Evolutionary conservation across 2,797 vertebrate species (phyloP).

Genomic region (Phoeniculus purpureus): DNA sequence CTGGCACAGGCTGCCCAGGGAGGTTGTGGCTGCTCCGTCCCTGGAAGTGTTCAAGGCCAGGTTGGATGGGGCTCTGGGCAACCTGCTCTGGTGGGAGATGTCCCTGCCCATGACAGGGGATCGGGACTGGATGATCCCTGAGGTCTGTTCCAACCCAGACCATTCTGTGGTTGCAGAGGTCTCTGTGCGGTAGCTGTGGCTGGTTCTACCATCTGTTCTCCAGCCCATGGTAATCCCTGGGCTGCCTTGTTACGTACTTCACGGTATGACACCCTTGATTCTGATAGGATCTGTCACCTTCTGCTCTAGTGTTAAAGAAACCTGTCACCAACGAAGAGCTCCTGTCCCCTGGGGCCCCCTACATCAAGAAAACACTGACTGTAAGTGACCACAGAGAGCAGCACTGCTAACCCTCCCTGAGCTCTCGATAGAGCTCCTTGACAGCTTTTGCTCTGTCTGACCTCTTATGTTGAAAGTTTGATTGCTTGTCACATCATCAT

Average conservation of each 20-base stretch:
- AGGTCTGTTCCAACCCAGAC: too few species aligned
- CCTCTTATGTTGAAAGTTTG: neutral
- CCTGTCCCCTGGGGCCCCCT: constrained; percentile 84
- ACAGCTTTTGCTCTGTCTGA: neutral
- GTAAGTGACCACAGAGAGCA: constrained; percentile 70
- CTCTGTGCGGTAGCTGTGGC: neutral
- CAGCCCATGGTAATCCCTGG: neutral
- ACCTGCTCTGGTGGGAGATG: too few species aligned
- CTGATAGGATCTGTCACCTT: constrained; percentile 46
- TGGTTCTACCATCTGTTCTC: neutral
- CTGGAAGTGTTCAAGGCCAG: too few species aligned
- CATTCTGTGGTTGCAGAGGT: neutral
- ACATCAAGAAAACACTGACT: constrained; percentile 84
- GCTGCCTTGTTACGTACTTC: neutral
- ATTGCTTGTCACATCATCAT: neutral
- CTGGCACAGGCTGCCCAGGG: too few species aligned
- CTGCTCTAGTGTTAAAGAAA: constrained; percentile 81
- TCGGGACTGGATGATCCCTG: too few species aligned
- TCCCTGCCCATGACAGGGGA: too few species aligned
- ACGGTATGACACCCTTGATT: neutral
- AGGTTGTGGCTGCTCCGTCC: too few species aligned
- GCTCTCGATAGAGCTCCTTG: neutral
- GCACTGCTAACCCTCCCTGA: neutral
- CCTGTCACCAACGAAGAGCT: constrained; percentile 84
- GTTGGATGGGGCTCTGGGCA: too few species aligned